phyloP scores from a whole-genome alignment of 2,888 invertebrate species.

The Galeopsomyia nigrocyanea region DNA sequence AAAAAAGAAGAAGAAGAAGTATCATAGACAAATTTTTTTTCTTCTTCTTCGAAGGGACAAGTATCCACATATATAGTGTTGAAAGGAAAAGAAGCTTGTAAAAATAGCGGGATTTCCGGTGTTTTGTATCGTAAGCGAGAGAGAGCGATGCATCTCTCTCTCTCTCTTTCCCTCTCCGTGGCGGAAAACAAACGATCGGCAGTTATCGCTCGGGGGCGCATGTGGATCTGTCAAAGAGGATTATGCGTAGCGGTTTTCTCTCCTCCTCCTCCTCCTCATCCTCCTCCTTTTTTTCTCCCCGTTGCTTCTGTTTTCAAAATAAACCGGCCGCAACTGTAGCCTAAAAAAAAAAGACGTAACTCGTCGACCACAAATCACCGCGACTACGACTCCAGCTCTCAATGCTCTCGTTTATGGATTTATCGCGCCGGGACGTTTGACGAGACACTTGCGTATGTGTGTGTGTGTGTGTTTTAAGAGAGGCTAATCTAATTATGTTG shows the following conservation, averaged over 20 bases:
- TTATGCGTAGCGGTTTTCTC: constrained; percentile 14
- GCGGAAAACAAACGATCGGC: constrained; percentile 46
- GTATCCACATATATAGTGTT: constrained; percentile 15
- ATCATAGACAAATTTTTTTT: background rate
- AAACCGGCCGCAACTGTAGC: constrained; percentile 20
- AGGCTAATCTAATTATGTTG: too few species aligned
- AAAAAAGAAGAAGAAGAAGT: constrained; percentile 2
- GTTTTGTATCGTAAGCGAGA: constrained; percentile 41
- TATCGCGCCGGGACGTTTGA: too few species aligned
- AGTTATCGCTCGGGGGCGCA: constrained; percentile 9
- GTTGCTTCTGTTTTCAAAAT: constrained; percentile 44
- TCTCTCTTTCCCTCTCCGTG: constrained; percentile 21
- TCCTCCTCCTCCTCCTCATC: background rate
- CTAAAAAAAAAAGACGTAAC: constrained; percentile 3
- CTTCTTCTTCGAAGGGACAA: background rate
- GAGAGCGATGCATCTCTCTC: constrained; percentile 28
- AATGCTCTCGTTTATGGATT: too few species aligned
- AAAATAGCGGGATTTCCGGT: constrained; percentile 62
- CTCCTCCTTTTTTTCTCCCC: constrained; percentile 21
- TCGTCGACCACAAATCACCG: too few species aligned
- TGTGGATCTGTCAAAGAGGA: constrained; percentile 37
- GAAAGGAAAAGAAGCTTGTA: constrained; percentile 49
- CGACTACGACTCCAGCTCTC: too few species aligned
- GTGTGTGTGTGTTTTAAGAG: too few species aligned
- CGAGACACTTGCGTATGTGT: too few species aligned